Percentiles rank a stretch among this genome's conserved stretches.
Evolutionary conservation across 1,140 invertebrate genomes (phyloP).

Genomic region (Augochlora pura): DNA sequence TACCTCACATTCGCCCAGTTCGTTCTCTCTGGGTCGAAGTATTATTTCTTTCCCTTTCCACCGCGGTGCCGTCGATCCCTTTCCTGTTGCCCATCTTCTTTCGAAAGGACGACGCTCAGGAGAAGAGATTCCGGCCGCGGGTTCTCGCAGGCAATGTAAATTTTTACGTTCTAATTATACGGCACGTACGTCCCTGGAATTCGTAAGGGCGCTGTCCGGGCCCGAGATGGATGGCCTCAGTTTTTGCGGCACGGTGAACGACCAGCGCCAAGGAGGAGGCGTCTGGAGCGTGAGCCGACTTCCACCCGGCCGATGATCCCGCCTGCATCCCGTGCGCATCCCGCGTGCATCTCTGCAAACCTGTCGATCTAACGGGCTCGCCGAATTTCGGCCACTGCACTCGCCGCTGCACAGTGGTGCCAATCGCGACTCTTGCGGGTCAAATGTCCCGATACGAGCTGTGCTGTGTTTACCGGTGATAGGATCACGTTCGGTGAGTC

Average conservation of each 20-base stretch:
- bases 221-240: slow-evolving; percentile 65
- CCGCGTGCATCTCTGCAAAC: slow-evolving; percentile 45
- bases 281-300: slow-evolving; percentile 56
- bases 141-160: slow-evolving; percentile 67
- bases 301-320: slow-evolving; percentile 54
- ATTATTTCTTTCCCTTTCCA: slow-evolving; percentile 4
- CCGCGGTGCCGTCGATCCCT: not conserved
- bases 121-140: slow-evolving; percentile 25
- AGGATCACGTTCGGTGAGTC: too few species aligned
- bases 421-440: too few species aligned
- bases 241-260: slow-evolving; percentile 68
- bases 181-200: slow-evolving; percentile 73
- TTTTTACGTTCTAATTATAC: slow-evolving; percentile 77
- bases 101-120: not conserved
- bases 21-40: too few species aligned
- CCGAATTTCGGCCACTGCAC: slow-evolving; percentile 27
- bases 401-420: not conserved
- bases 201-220: slow-evolving; percentile 70
- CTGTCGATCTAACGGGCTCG: slow-evolving; percentile 41
- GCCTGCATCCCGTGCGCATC: slow-evolving; percentile 28
- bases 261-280: slow-evolving; percentile 58
- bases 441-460: too few species aligned
- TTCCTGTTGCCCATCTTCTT: not conserved
- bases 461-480: too few species aligned
- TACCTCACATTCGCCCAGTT: not conserved